These are phyloP conservation scores for Sebastes flavidus DNA, from an alignment of 2,797 vertebrate species.

Conservation along the genomic window DNA sequence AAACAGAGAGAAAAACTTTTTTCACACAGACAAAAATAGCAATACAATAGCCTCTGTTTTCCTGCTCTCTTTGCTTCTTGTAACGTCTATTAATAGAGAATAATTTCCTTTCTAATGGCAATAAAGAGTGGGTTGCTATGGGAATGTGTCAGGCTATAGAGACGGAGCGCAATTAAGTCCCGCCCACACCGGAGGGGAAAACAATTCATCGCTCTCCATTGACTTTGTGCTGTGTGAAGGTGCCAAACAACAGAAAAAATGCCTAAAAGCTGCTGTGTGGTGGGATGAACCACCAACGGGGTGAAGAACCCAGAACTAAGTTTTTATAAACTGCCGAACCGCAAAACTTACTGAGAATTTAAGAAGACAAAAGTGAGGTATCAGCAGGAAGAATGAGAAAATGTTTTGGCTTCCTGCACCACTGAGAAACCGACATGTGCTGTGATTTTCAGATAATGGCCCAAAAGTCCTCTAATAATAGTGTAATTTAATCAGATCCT, in stretches of 20 bases:
- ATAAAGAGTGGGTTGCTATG: conserved; percentile 74
- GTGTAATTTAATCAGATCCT: no score
- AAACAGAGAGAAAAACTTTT: conserved; percentile 23
- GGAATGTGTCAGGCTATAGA: conserved; percentile 55
- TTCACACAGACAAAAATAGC: conserved; percentile 48
- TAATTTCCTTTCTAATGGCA: conserved; percentile 72
- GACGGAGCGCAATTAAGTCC: conserved; percentile 14
- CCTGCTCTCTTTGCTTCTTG: conserved; percentile 50
- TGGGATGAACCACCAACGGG: no score
- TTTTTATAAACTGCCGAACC: background rate
- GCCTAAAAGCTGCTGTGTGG: no score
- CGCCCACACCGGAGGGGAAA: background rate
- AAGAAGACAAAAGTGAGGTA: no score
- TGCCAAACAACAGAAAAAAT: background rate
- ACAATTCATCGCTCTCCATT: background rate
- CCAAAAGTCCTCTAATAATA: no score
- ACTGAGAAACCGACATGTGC: no score
- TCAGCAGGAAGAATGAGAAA: no score
- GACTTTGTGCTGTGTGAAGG: background rate
- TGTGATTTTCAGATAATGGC: no score
- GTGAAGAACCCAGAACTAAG: background rate
- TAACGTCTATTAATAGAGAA: conserved; percentile 72
- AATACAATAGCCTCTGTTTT: conserved; percentile 38
- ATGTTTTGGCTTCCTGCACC: no score
- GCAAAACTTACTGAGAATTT: background rate